Base-by-base conservation (phyloP, 1,140 invertebrate genomes). In the Eufriesea mexicana region DNA sequence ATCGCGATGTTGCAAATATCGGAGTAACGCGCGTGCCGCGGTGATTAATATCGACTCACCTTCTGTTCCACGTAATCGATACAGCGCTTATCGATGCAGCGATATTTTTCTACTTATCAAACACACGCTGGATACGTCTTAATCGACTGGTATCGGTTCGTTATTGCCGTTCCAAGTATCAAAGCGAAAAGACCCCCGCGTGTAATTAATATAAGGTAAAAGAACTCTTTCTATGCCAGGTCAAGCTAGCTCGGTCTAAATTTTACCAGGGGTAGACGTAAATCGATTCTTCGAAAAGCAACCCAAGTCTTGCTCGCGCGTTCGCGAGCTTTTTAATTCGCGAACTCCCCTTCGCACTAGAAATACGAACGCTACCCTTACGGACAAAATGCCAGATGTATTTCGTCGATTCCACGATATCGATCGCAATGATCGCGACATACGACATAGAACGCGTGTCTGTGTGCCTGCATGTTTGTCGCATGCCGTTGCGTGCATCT, bases 201-300 rank as follows among this genome's bases (percentile, higher is more conserved):
- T 49, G 8, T 35, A 71, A 49, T 73, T 73, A 18, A 23, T 28
- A 12, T 8, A 72, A 28, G 28, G 71, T 73, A 57, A 57, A 57
- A 18, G 35, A 74, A 74, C 54, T 55, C 23, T 57, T 74, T 74
- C 20, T 47, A 14, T 73, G 54, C n/a, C 71, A 47, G 71, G 54
- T 73, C 71, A 42, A 42, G 23, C 20, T 28, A n/a, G 35, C 25
- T 51, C 67, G 23, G 25, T 23, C 35, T 18, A 16, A 71, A 71
- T 47, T 51, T 49, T 2, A 14, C 10, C 49, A 12, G 28, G 35
- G 51, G 14, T 42, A 42, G 54, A n/a, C 57, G 54, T 28, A 20
- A 59, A 57, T 59, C 71, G 71, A 74, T 74, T 74, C 55, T 25
- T 74, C 71, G 55, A n/a, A 16, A 61, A 12, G 12, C 16, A 45